Evolutionary conservation across 2,888 invertebrate genomes (phyloP), one percentile per base, ranked within the genome.

Genomic region (Andrena praecox): DNA sequence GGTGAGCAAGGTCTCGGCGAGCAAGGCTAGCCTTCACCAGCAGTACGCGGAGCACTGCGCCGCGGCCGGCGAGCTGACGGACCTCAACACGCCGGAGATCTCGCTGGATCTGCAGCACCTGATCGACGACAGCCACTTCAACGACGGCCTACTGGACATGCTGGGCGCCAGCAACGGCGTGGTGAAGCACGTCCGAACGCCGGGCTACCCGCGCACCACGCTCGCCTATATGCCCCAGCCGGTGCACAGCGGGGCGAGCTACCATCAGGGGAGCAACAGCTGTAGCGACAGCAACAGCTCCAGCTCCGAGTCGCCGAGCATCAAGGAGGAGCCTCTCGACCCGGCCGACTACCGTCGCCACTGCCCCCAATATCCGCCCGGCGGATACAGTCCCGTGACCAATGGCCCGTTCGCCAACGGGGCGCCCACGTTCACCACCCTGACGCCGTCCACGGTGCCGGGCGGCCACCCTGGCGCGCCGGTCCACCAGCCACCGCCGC

Each of bases 171-270:
- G 92, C 20, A 89, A 92, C 87, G 91, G 92, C 0, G 87, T 89
- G 66, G 92, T 91, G 75, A 94, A 91, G 69, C 95, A 95, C 85
- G 92, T 94, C 5, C 93, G 94, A 90, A 85, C 93, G 89, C 85
- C 93, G 70, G 93, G 94, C 85, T 85, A 93, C 93, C 96, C 96
- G 2, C 94, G 97, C 81, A 97, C 97, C 31, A 97, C 97, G 0
- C 94, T 98, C 78, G 97, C 98, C 24, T 98, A 98, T 91, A 98
- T 98, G 97, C 98, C 98, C 0, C 98, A 98, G 94, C 97, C 98
- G 27, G 98, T 98, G 3, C 98, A 98, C 93, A 97, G 97, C 81
- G 97, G 97, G 10, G 96, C 96, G 7, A 95, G 94, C 24, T 94
- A 95, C 33, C 96, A 96, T 16, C 96, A 96, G 89, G 91, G 94